A percentile compares a stretch with the other conserved stretches of the same genome.
Evolutionary conservation across 2,797 vertebrate species (phyloP).

Genomic region (Synanceia verrucosa): DNA sequence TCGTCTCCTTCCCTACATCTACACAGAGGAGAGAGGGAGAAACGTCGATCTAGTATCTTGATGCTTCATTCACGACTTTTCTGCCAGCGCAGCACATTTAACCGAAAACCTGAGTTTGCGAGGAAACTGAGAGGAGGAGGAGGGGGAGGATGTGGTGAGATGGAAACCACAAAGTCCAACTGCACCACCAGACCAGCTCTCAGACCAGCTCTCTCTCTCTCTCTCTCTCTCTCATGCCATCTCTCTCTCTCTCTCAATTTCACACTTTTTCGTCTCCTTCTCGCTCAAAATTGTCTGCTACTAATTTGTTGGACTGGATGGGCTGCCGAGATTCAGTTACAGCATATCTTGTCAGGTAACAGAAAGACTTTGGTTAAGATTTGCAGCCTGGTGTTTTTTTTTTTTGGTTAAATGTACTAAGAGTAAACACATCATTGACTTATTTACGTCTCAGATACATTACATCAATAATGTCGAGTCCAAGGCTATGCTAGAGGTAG

Average conservation of each 20-base stretch:
- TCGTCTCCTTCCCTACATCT: not conserved
- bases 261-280: not conserved
- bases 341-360: not conserved
- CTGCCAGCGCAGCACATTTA: slow-evolving; percentile 27
- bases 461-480: too few relatives aligned
- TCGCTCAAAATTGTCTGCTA: not conserved
- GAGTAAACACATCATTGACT: not conserved
- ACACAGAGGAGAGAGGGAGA: not conserved
- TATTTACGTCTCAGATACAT: too few relatives aligned
- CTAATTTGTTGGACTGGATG: not conserved
- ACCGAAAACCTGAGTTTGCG: slow-evolving; percentile 4
- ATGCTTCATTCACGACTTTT: not conserved
- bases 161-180: not conserved
- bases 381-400: not conserved
- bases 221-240: not conserved
- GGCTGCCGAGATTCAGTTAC: not conserved
- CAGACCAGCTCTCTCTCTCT: too few relatives aligned
- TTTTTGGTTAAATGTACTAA: not conserved
- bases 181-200: not conserved
- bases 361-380: not conserved
- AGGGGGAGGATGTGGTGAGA: not conserved
- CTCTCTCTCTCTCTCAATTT: too few relatives aligned
- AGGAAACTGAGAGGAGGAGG: not conserved
- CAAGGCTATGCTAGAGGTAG: not conserved
- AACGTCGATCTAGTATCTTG: slow-evolving; percentile 16